Conservation (phyloP, 1,140 invertebrate genomes). For the Pseudomyrmex cubaensis region DNA sequence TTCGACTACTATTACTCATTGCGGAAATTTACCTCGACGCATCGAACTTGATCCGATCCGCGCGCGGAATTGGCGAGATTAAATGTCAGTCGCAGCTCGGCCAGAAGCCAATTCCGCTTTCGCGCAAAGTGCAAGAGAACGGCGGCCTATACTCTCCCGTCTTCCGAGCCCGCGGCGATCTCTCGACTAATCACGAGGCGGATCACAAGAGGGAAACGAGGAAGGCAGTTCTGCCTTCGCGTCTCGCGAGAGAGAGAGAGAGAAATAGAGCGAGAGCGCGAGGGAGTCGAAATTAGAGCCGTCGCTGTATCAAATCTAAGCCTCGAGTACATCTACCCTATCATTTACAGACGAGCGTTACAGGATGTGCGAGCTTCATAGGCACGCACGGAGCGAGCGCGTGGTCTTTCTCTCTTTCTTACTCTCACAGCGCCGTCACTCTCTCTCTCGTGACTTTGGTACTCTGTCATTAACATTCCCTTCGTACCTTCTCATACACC, state of each 20-base stretch:
- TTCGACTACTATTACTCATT: not conserved
- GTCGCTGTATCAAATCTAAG: constrained; percentile 72
- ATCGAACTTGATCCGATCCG: constrained; percentile 28
- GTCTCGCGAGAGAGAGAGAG: constrained; percentile 24
- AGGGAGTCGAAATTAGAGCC: constrained; percentile 59
- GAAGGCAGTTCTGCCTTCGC: not conserved
- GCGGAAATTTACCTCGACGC: constrained; percentile 12
- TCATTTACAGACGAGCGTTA: constrained; percentile 73
- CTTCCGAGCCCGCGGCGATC: constrained; percentile 54
- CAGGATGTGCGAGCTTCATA: constrained; percentile 54
- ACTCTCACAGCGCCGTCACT: constrained; percentile 39
- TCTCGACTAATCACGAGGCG: constrained; percentile 61
- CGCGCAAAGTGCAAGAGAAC: constrained; percentile 23
- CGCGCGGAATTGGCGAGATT: constrained; percentile 58
- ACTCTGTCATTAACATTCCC: constrained; percentile 54
- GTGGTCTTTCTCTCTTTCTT: too few relatives aligned
- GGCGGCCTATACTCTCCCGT: constrained; percentile 17
- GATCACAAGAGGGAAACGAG: constrained; percentile 6
- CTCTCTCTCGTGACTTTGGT: constrained; percentile 6
- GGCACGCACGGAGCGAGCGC: constrained; percentile 42
- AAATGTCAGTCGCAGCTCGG: constrained; percentile 65
- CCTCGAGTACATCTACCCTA: constrained; percentile 69
- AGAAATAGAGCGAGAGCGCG: not conserved
- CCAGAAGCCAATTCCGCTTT: constrained; percentile 55
- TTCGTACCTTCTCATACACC: constrained; percentile 40